Base-by-base conservation (phyloP, 2,888 invertebrate species). In the Metopia argyrocephala region DNA sequence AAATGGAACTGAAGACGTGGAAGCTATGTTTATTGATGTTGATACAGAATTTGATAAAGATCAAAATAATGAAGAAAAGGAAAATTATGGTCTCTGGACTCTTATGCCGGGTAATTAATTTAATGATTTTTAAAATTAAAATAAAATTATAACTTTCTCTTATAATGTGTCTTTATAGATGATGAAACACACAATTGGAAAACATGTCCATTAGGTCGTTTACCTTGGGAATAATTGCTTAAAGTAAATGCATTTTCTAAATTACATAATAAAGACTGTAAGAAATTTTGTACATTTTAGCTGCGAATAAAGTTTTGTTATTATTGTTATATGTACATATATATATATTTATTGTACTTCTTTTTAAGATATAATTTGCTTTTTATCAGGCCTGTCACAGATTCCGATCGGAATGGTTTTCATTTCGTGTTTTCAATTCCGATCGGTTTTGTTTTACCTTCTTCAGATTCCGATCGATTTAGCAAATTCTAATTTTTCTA, bases 171-270 rank as follows among this genome's bases (percentile, higher is more conserved):
- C 3, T 38, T 38, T 38, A 0, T 66, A 85, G 85, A 86, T 82
- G 57, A 82, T 82, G 89, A 85, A 5, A 48, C 78, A 18, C 83
- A 83, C 25, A 83, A 87, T 56, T 90, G 90, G 90, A 83, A 86
- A 12, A 80, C 81, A 25, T 89, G 88, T 79, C 88, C 90, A 0
- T 83, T 90, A 57, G 90, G 90, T 38, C 86, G 86, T 18, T 70
- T 89, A 21, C 89, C 90, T 18, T 87, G 87, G 86, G 85, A 87
- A 6, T 86, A 82, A 79, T 38, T 12, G n/a, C 18, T 48, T 50
- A n/a, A 9, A 20, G n/a, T 12, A 38, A 5, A 45, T 21, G 15
- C 5, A 3, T 9, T 20, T 12, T 0, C 7, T 66, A 45, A 46
- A 9, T 12, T 18, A n/a, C 3, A 28, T 50, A n/a, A 54, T 38